phyloP scores from a whole-genome alignment of 2,797 vertebrate genomes.

The Geotria australis region DNA sequence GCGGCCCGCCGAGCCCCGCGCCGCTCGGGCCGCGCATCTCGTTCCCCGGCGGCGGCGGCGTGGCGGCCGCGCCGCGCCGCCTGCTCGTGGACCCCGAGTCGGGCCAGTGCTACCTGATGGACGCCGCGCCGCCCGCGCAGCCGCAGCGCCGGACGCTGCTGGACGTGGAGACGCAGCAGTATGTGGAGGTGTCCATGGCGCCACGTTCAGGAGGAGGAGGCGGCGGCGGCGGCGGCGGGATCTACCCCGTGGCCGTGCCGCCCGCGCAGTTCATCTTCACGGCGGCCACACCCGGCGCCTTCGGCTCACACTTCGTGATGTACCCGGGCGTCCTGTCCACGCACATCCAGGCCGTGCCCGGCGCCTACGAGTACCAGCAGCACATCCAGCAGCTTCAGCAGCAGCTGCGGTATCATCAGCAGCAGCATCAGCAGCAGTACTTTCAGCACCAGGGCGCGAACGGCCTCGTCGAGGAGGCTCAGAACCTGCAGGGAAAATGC shows the following conservation, averaged over 20 bases:
- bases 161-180: conserved; percentile 70
- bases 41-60: conserved; percentile 3
- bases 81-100: conserved; percentile 68
- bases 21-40: not conserved
- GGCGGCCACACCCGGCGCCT: conserved; percentile 28
- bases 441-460: too few relatives aligned
- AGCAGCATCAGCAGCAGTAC: too few relatives aligned
- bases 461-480: too few relatives aligned
- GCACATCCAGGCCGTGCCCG: not conserved
- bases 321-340: conserved; percentile 31
- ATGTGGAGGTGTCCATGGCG: conserved; percentile 49
- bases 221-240: conserved; percentile 7
- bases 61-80: conserved; percentile 37
- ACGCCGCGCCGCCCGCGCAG: conserved; percentile 24
- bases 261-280: conserved; percentile 25
- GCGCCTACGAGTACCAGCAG: too few relatives aligned
- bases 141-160: conserved; percentile 42
- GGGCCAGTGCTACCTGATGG: conserved; percentile 76
- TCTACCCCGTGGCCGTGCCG: conserved; percentile 17
- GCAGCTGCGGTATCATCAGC: too few relatives aligned
- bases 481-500: too few relatives aligned
- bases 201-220: conserved; percentile 3
- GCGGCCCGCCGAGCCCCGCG: conserved; percentile 9
- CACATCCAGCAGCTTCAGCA: too few relatives aligned
- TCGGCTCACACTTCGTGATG: conserved; percentile 44